These are phyloP conservation scores for Barnardius zonarius DNA, from an alignment of 2,113 vertebrate genomes.

Conservation along the genomic window DNA sequence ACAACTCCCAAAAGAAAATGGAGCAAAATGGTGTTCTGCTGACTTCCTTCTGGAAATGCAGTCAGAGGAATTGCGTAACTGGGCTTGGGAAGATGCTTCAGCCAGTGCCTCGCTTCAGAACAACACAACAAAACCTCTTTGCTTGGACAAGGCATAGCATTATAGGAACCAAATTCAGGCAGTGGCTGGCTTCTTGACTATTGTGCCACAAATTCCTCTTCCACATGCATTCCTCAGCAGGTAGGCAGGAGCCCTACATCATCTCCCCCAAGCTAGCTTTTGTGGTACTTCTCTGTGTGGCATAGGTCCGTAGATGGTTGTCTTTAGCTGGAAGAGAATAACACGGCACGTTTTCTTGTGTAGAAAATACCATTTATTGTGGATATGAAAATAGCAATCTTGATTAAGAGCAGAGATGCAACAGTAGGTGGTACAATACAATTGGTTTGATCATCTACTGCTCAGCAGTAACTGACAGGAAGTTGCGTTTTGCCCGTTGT, in stretches of 20 bases:
- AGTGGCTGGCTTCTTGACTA: background rate
- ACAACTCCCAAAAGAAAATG: background rate
- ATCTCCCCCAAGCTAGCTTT: background rate
- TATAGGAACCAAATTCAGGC: background rate
- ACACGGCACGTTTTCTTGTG: background rate
- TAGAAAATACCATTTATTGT: constrained; percentile 71
- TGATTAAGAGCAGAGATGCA: constrained; percentile 53
- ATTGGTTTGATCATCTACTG: constrained; percentile 34
- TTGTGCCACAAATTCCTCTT: background rate
- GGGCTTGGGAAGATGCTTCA: background rate
- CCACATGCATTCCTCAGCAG: fast-evolving
- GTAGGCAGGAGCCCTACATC: fast-evolving
- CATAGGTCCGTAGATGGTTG: background rate
- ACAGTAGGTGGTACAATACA: background rate
- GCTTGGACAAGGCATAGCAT: background rate
- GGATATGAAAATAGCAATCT: constrained; percentile 72
- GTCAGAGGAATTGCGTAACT: background rate
- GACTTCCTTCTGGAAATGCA: background rate
- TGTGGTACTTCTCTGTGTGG: background rate
- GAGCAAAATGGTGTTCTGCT: background rate
- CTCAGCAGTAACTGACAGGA: constrained; percentile 40
- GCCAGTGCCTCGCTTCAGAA: background rate
- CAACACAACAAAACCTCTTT: background rate
- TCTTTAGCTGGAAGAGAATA: background rate
- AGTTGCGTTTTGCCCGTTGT: background rate